Percentiles rank a stretch among this genome's conserved stretches.
Evolutionary conservation across 2,797 vertebrate species (phyloP).

Genomic region (Yasuhikotakia modesta): DNA sequence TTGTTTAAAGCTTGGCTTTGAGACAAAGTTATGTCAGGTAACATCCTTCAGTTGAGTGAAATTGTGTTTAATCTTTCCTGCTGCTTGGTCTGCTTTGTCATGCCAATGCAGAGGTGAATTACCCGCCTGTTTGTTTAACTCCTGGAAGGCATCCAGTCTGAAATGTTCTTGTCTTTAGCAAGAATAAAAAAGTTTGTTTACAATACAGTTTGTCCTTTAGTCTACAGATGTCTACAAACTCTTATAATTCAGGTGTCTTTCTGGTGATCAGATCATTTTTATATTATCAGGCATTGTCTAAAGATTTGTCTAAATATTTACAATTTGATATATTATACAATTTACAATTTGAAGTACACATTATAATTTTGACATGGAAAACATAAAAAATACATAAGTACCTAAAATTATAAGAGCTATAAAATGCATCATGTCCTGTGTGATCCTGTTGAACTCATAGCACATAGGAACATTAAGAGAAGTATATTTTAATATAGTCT

Average conservation of each 20-base stretch:
- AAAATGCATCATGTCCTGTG: too few species aligned
- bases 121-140: conserved; percentile 39
- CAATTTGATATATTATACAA: too few species aligned
- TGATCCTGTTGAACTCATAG: too few species aligned
- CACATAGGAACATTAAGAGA: too few species aligned
- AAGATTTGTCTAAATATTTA: too few species aligned
- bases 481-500: too few species aligned
- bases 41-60: conserved; percentile 51
- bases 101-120: conserved; percentile 51
- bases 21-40: conserved; percentile 19
- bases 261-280: not conserved
- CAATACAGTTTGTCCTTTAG: not conserved
- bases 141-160: conserved; percentile 36
- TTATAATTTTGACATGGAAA: too few species aligned
- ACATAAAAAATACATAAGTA: too few species aligned
- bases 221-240: too few species aligned
- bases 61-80: conserved; percentile 37
- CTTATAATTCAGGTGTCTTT: not conserved
- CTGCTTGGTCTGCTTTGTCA: conserved; percentile 34
- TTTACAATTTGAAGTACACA: too few species aligned
- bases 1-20: conserved; percentile 46
- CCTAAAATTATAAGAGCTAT: too few species aligned
- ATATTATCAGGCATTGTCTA: too few species aligned
- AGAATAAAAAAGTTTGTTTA: not conserved
- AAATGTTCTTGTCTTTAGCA: not conserved